Evolutionary conservation across 1,140 invertebrate genomes (phyloP).

Genomic region (Cyrtorhinus lividipennis): DNA sequence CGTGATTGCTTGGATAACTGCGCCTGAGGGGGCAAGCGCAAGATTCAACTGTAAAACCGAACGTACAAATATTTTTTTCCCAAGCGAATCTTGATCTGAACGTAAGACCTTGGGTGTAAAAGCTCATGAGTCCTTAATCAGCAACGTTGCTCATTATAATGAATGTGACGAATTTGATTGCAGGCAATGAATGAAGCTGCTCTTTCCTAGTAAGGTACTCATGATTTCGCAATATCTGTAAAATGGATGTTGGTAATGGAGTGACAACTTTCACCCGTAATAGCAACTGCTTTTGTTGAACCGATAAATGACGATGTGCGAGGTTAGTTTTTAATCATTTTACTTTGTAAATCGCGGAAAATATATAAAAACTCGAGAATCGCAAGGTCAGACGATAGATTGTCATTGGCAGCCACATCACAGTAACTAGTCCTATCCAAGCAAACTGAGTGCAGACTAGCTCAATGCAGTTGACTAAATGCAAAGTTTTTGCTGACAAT

Average conservation of each 20-base stretch:
- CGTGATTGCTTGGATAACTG: conserved; percentile 74
- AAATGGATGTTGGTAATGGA: conserved; percentile 93
- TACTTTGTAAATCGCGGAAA: no score
- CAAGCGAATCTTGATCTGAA: conserved; percentile 49
- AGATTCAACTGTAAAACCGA: conserved; percentile 70
- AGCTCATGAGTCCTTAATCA: no score
- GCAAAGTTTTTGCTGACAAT: no score
- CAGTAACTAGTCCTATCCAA: no score
- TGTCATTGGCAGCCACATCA: no score
- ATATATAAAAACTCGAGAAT: no score
- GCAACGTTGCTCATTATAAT: no score
- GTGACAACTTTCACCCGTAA: conserved; percentile 62
- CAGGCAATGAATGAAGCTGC: conserved; percentile 63
- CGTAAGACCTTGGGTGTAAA: no score
- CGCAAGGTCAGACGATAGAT: no score
- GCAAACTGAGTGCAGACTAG: no score
- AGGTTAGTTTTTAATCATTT: conserved; percentile 18
- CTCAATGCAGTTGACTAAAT: no score
- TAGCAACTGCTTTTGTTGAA: conserved; percentile 38
- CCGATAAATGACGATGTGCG: conserved; percentile 24
- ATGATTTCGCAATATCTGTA: conserved; percentile 98
- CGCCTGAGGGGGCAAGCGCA: conserved; percentile 47
- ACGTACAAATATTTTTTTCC: conserved; percentile 95
- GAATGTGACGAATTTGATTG: no score
- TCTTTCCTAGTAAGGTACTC: conserved; percentile 54